Evolutionary conservation across 53 echinoderm and acorn worm genomes (phyloP).

Genomic region (Mesocentrotus franciscanus): DNA sequence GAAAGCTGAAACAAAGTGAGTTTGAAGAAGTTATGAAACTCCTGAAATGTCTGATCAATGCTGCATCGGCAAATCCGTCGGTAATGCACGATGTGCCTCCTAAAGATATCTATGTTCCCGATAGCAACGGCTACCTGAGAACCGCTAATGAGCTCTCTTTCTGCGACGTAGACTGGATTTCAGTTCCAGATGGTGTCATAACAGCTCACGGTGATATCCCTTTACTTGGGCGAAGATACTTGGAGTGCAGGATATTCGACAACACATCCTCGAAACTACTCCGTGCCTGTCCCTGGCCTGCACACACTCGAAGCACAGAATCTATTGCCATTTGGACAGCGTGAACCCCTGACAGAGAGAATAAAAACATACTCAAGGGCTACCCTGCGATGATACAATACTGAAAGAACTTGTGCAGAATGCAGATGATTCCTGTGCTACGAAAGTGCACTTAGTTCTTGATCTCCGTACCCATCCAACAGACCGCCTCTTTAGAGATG

Average conservation of each 20-base stretch:
- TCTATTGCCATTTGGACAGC: constrained; percentile 73
- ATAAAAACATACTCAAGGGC: constrained; percentile 72
- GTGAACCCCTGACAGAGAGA: constrained; percentile 75
- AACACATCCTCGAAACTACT: constrained; percentile 49
- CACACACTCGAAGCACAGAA: too few species aligned
- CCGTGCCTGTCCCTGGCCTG: constrained; percentile 37
- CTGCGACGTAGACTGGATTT: constrained; percentile 73
- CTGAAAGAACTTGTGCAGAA: constrained; percentile 75
- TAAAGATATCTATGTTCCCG: constrained; percentile 38
- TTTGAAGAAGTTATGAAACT: constrained; percentile 11
- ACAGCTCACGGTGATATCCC: constrained; percentile 66
- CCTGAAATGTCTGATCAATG: neutral
- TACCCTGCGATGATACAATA: constrained; percentile 77
- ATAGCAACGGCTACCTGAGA: neutral
- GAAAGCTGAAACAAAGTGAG: neutral
- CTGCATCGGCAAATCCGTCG: neutral
- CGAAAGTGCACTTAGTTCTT: constrained; percentile 62
- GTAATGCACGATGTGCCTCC: constrained; percentile 18
- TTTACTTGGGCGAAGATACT: constrained; percentile 49
- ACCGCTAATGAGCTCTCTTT: constrained; percentile 48
- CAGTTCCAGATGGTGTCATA: neutral
- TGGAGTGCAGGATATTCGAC: constrained; percentile 67
- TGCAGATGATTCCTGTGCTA: constrained; percentile 71
- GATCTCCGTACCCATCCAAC: constrained; percentile 50
- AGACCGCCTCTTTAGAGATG: constrained; percentile 39